A percentile compares a stretch with the other conserved stretches of the same genome.
These are phyloP conservation scores for Aspidoscelis tigris DNA, from an alignment of 2,113 vertebrate genomes.

Conservation along the genomic window DNA sequence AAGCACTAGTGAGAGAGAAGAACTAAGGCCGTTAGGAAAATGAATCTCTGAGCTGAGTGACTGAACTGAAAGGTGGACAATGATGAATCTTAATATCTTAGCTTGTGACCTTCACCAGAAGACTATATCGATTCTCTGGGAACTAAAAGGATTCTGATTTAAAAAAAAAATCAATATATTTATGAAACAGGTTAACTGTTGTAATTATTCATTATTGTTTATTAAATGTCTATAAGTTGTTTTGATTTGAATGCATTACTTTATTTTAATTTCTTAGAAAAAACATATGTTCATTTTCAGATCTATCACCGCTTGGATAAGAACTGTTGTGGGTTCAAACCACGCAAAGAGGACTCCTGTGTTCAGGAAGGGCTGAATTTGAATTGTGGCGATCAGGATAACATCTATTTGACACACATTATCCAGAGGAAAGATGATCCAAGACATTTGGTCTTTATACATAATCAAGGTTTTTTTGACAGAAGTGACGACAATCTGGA, in stretches of 20 bases:
- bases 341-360: constrained; percentile 87
- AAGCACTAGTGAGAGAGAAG: constrained; percentile 2
- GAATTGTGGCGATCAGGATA: constrained; percentile 79
- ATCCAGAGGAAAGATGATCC: constrained; percentile 81
- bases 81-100: background rate
- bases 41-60: background rate
- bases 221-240: constrained; percentile 13
- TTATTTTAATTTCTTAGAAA: constrained; percentile 41
- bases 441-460: constrained; percentile 85
- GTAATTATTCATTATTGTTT: background rate
- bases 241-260: background rate
- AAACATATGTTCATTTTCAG: constrained; percentile 73
- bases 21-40: constrained; percentile 21
- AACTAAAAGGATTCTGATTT: background rate
- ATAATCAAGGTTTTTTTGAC: constrained; percentile 94
- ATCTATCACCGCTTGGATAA: constrained; percentile 91
- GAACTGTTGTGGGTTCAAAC: constrained; percentile 95
- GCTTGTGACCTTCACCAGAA: too few species aligned
- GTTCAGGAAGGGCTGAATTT: constrained; percentile 72
- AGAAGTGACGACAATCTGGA: constrained; percentile 94
- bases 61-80: background rate
- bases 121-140: background rate
- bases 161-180: background rate
- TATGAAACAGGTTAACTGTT: background rate
- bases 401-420: constrained; percentile 81